These are phyloP conservation scores for Priocnemis perturbator DNA, from an alignment of 2,888 invertebrate genomes.

Conservation along the genomic window DNA sequence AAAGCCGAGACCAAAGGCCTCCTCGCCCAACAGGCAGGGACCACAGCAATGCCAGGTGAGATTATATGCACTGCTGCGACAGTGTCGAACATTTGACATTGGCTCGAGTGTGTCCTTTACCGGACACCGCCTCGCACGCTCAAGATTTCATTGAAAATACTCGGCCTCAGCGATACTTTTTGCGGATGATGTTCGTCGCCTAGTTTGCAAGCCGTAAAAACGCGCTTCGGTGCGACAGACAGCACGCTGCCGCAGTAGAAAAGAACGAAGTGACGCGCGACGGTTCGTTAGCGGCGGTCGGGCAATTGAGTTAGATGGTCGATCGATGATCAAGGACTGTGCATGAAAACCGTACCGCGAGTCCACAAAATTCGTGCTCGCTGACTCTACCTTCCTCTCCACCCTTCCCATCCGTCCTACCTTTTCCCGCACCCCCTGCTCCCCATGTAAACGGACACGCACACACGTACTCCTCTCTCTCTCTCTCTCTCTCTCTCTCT, in stretches of 20 bases:
- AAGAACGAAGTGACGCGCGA: conserved; percentile 34
- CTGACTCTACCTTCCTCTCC: too few relatives aligned
- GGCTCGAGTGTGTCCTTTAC: too few relatives aligned
- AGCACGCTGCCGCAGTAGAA: conserved; percentile 32
- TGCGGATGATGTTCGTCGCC: neutral
- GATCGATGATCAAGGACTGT: conserved; percentile 40
- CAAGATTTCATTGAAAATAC: neutral
- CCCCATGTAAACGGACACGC: too few relatives aligned
- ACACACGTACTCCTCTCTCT: conserved; percentile 1
- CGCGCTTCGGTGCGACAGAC: conserved; percentile 28
- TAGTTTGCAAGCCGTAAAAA: conserved; percentile 1
- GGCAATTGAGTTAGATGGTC: conserved; percentile 49
- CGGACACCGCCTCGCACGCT: too few relatives aligned
- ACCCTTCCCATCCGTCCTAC: neutral
- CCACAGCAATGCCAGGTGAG: conserved; percentile 93
- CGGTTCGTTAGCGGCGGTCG: conserved; percentile 44
- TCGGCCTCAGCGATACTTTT: conserved; percentile 5
- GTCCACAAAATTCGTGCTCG: too few relatives aligned
- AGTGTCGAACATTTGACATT: too few relatives aligned
- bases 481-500: conserved; percentile 15
- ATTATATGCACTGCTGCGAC: conserved; percentile 50
- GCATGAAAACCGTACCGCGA: conserved; percentile 23
- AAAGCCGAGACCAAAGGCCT: conserved; percentile 88
- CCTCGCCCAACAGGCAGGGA: conserved; percentile 92
- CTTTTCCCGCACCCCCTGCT: conserved; percentile 6